These are phyloP conservation scores for Aplocera efformata DNA, from an alignment of 2,888 invertebrate genomes.

Conservation along the genomic window DNA sequence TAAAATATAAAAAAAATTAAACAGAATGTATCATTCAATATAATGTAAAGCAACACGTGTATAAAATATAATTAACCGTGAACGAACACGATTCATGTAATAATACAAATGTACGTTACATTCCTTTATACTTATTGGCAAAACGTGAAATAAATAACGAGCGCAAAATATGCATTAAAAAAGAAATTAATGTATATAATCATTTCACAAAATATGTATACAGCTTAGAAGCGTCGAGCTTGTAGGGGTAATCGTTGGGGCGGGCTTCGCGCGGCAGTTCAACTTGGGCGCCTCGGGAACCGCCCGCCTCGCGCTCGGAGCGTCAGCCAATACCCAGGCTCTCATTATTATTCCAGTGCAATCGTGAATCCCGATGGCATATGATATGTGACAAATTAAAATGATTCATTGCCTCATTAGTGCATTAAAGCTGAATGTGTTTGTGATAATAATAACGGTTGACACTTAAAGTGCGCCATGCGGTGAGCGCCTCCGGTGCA, in stretches of 20 bases:
- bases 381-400: slow-evolving; percentile 48
- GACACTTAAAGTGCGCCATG: slow-evolving; percentile 66
- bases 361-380: slow-evolving; percentile 35
- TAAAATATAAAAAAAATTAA: too few relatives aligned
- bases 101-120: too few relatives aligned
- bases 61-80: too few relatives aligned
- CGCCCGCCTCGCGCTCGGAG: slow-evolving; percentile 52
- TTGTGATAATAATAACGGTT: slow-evolving; percentile 45
- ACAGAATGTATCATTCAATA: too few relatives aligned
- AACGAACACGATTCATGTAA: too few relatives aligned
- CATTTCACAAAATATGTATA: slow-evolving; percentile 42
- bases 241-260: slow-evolving; percentile 65
- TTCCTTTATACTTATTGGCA: too few relatives aligned
- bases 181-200: not conserved
- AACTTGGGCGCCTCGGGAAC: slow-evolving; percentile 56
- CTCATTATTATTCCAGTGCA: slow-evolving; percentile 38
- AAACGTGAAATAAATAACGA: not conserved
- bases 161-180: not conserved
- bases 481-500: slow-evolving; percentile 65
- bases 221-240: slow-evolving; percentile 55
- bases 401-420: slow-evolving; percentile 38
- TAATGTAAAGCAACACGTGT: too few relatives aligned
- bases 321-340: slow-evolving; percentile 27
- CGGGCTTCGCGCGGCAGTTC: slow-evolving; percentile 69
- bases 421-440: slow-evolving; percentile 35